Evolutionary conservation across 2,113 vertebrate species (phyloP).

Genomic region (Xiphias gladius): DNA sequence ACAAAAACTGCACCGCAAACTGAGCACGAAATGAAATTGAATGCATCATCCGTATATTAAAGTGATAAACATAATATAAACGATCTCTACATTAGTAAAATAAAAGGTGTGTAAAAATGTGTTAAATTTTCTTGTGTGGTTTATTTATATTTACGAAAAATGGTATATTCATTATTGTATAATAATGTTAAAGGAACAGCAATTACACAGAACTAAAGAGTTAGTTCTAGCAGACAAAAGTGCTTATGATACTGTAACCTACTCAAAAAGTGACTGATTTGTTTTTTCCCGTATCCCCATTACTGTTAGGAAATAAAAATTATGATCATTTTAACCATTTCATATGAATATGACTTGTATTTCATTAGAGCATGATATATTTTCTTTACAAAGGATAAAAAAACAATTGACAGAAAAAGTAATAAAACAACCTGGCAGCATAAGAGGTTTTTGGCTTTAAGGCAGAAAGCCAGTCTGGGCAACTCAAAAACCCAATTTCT

Average conservation of each 20-base stretch:
- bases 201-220: neutral
- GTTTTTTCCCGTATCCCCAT: neutral
- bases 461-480: too few species aligned
- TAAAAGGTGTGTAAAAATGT: neutral
- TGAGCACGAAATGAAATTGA: neutral
- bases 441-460: neutral
- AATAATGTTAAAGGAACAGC: neutral
- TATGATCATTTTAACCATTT: neutral
- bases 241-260: neutral
- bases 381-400: neutral
- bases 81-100: neutral
- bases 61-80: neutral
- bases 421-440: neutral
- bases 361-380: neutral
- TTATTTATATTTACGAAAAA: neutral
- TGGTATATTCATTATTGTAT: neutral
- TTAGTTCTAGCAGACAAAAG: neutral
- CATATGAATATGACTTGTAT: accelerated
- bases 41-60: neutral
- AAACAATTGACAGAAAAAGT: neutral
- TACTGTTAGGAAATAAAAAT: neutral
- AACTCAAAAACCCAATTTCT: neutral
- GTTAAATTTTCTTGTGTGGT: neutral
- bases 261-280: neutral
- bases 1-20: neutral